Evolutionary conservation across 2,888 invertebrate genomes (phyloP).

Genomic region (Neoaliturus tenellus): DNA sequence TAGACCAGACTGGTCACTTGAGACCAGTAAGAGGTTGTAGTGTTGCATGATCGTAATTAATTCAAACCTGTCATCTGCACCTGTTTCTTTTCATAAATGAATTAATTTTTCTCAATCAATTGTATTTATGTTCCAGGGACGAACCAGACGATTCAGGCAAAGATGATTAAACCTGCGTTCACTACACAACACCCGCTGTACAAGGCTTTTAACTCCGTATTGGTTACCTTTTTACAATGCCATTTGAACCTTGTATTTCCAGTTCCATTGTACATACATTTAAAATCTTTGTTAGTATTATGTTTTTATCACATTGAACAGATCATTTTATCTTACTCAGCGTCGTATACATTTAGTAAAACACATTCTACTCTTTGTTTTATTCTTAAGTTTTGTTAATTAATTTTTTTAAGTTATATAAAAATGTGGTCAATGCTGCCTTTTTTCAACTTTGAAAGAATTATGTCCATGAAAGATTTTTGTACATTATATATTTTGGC

Average conservation of each 20-base stretch:
- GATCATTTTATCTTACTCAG: too few relatives aligned
- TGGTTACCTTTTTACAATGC: constrained; percentile 21
- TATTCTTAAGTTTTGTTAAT: neutral
- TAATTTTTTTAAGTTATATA: neutral
- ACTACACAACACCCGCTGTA: neutral
- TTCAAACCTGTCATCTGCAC: too few relatives aligned
- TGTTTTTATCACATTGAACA: too few relatives aligned
- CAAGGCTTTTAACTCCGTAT: neutral
- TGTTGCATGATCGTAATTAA: too few relatives aligned
- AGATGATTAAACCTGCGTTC: neutral
- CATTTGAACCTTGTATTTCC: neutral
- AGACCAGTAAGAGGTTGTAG: too few relatives aligned
- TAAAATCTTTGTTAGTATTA: neutral
- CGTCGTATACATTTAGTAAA: neutral
- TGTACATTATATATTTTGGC: too few relatives aligned
- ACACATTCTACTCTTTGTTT: neutral
- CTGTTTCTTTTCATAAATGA: too few relatives aligned
- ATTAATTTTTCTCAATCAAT: too few relatives aligned
- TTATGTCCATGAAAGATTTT: too few relatives aligned
- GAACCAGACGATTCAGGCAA: constrained; percentile 24
- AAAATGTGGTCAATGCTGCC: neutral
- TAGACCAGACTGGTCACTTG: too few relatives aligned
- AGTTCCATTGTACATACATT: neutral
- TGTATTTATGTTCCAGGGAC: constrained; percentile 14
- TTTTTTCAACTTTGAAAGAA: neutral